Evolutionary conservation across 1,140 invertebrate species (phyloP), one percentile per base, ranked within the genome.

Genomic region (Callitettix versicolor): DNA sequence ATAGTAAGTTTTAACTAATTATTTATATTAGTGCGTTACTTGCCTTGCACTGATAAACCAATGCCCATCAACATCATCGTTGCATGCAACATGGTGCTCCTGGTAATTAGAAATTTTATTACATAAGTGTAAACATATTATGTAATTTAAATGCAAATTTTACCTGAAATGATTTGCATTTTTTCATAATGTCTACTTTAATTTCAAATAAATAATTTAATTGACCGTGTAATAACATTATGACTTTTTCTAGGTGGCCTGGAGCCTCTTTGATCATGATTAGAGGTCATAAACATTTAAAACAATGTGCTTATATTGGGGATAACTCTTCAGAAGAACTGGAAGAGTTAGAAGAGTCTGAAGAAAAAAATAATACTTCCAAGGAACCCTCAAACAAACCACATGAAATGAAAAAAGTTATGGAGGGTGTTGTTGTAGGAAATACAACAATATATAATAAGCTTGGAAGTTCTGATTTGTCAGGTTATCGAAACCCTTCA

Each of bases 301-400:
- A 84, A 62, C 80, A 85, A 57, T 88, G 85, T 61, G 85, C 85
- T 0, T 88, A 86, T 67, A 86, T 88, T 49, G 85, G 85, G 1
- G 83, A 87, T 61, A 78, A 84, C 61, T 85, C 82, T 0, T 84
- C 82, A 1, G 84, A 85, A 65, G 82, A 85, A 60, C 53, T 81
- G 6, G 80, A 84, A 18, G 81, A 84, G 61, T 64, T 82, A 1
- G 55, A 76, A 17, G 76, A 80, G 63, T 70, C 63, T n/a, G 55
- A 60, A 11, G 65, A 67, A 55, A 59, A 61, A 20, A 63, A 51
- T 14, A 53, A 51, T 6, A 49, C 47, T 42, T 40, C 36, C 64
- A 7, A 36, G 64, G 17, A 62, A 60, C 34, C 60, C n/a, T 40
- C 54, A 2, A 55, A 41, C 26, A 36, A 53, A 33, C 48, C 54